phyloP scores from a whole-genome alignment of 2,113 vertebrate species.

The Oncorhynchus nerka region DNA sequence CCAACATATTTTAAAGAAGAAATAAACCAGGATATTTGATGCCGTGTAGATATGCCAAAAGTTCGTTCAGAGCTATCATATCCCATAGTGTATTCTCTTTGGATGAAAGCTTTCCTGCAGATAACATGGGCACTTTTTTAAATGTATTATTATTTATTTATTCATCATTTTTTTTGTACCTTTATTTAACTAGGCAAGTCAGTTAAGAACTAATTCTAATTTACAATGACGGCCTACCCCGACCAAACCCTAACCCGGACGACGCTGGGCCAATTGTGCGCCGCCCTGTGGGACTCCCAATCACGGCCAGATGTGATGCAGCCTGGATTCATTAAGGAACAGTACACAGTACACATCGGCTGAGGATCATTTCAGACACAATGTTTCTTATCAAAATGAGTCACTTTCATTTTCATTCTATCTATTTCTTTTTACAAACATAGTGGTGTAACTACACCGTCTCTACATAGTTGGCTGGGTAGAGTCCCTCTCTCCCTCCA shows the following conservation, averaged over 20 bases:
- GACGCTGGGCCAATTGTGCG: too few relatives aligned
- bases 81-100: not conserved
- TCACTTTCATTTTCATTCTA: not conserved
- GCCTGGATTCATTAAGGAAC: not conserved
- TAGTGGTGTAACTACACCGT: slow-evolving; percentile 41
- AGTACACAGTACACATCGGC: not conserved
- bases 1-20: not conserved
- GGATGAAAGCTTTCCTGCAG: not conserved
- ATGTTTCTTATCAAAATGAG: not conserved
- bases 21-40: not conserved
- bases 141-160: too few relatives aligned
- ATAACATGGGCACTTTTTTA: not conserved
- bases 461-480: slow-evolving; percentile 83
- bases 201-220: too few relatives aligned
- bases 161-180: too few relatives aligned
- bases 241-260: too few relatives aligned
- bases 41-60: not conserved
- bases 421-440: not conserved
- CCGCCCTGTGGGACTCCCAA: too few relatives aligned
- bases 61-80: not conserved
- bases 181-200: too few relatives aligned
- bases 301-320: not conserved
- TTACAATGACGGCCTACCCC: too few relatives aligned
- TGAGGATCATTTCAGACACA: not conserved
- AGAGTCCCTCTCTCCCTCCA: slow-evolving; percentile 76